A percentile compares a stretch with the other conserved stretches of the same genome.
Evolutionary conservation across 2,797 vertebrate species (phyloP).

Genomic region (Melanotaenia parkinsoni): DNA sequence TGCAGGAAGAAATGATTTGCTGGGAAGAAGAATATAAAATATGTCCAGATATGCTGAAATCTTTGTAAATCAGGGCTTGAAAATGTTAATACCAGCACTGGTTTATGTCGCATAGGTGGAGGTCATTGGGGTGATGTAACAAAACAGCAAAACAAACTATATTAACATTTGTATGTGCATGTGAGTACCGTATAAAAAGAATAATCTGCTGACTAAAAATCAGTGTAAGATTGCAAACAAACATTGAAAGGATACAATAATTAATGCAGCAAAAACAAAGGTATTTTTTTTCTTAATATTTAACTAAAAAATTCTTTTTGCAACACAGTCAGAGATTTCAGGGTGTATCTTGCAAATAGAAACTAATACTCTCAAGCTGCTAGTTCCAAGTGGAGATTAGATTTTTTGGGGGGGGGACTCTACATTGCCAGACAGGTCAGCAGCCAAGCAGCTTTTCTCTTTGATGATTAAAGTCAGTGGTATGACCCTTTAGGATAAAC

Average conservation of each 20-base stretch:
- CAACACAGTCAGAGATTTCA: background rate
- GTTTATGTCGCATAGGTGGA: background rate
- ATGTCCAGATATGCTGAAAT: background rate
- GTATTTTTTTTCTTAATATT: too few relatives aligned
- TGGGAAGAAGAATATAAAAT: background rate
- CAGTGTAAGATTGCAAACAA: constrained; percentile 3
- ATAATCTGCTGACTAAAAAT: background rate
- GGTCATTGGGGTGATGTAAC: background rate
- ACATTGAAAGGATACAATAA: background rate
- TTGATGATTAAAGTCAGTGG: background rate
- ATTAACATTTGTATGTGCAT: background rate
- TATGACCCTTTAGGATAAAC: background rate
- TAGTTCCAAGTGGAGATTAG: background rate
- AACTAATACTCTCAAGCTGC: background rate
- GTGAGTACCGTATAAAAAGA: background rate
- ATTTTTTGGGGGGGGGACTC: background rate
- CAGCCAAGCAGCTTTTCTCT: background rate
- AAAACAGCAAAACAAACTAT: background rate
- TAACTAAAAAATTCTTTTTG: background rate
- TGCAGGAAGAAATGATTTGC: background rate
- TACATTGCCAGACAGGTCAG: background rate
- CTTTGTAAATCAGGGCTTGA: background rate
- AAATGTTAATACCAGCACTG: background rate
- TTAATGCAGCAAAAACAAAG: background rate
- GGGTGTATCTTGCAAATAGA: background rate